Conservation (phyloP, 1,140 invertebrate species). For the Copidosoma floridanum region DNA sequence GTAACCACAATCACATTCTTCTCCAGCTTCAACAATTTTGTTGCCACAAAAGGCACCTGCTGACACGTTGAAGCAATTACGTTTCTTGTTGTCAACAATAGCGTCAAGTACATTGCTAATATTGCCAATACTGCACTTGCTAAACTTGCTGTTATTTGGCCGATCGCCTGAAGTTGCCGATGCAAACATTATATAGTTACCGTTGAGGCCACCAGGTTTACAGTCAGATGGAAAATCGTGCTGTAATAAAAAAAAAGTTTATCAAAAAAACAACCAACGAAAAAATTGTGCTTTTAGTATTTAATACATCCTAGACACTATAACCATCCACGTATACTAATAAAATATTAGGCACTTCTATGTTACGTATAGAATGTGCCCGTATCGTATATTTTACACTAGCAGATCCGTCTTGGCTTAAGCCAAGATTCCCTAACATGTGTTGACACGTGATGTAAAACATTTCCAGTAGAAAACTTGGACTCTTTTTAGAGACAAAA, state of each 20-base stretch:
- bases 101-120: constrained; percentile 93
- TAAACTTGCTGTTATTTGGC: constrained; percentile 94
- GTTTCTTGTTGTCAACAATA: constrained; percentile 85
- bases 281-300: too few relatives aligned
- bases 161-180: constrained; percentile 92
- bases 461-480: too few relatives aligned
- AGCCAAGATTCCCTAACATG: too few relatives aligned
- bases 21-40: constrained; percentile 95
- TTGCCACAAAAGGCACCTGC: constrained; percentile 98
- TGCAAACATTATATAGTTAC: constrained; percentile 98
- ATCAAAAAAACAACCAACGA: neutral
- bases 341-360: too few relatives aligned
- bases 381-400: too few relatives aligned
- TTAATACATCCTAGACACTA: too few relatives aligned
- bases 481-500: too few relatives aligned
- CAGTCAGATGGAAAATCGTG: constrained; percentile 94
- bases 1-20: constrained; percentile 99
- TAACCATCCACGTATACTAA: too few relatives aligned
- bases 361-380: too few relatives aligned
- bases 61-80: constrained; percentile 92
- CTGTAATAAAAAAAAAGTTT: constrained; percentile 53
- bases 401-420: too few relatives aligned
- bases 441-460: too few relatives aligned
- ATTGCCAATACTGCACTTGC: constrained; percentile 88
- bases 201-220: constrained; percentile 79